Percentiles rank a stretch among this genome's conserved stretches.
Evolutionary conservation across 30 jellyfish, hydroid and myxozoan species (phyloP).

Genomic region (Turritopsis dohrnii): DNA sequence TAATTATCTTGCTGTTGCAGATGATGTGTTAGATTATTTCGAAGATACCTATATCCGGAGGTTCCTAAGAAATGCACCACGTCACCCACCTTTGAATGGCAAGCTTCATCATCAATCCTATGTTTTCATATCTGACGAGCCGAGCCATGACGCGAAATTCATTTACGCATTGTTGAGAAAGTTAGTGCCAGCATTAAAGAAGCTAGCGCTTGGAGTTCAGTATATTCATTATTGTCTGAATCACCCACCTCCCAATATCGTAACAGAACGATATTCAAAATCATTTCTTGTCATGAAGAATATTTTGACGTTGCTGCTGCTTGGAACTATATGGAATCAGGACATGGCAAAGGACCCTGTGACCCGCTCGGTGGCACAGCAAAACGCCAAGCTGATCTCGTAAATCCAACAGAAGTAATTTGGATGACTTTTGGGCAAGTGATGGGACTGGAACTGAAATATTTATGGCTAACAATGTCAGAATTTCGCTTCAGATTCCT

Average conservation of each 20-base stretch:
- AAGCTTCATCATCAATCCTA: constrained; percentile 7
- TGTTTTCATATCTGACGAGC: constrained; percentile 20
- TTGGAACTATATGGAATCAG: constrained; percentile 22
- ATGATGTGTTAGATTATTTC: too few relatives aligned
- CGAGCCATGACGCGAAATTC: constrained; percentile 17
- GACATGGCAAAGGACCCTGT: constrained; percentile 3
- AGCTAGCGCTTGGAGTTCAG: neutral
- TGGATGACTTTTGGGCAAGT: too few relatives aligned
- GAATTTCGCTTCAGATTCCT: too few relatives aligned
- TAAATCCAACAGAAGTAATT: too few relatives aligned
- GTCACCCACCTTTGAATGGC: neutral
- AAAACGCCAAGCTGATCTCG: constrained; percentile 18
- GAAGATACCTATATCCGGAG: too few relatives aligned
- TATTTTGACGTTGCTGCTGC: neutral
- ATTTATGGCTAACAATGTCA: too few relatives aligned
- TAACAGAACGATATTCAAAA: constrained; percentile 13
- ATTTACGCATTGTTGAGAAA: neutral
- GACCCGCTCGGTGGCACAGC: constrained; percentile 32
- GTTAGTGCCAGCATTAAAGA: neutral
- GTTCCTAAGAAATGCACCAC: too few relatives aligned
- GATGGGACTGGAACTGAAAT: too few relatives aligned
- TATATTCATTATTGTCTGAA: constrained; percentile 16
- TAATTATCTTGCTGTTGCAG: constrained; percentile 22
- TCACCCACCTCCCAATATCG: constrained; percentile 13
- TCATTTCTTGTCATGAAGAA: constrained; percentile 18